phyloP scores from a whole-genome alignment of 2,113 vertebrate species.

The Cynocephalus volans region DNA sequence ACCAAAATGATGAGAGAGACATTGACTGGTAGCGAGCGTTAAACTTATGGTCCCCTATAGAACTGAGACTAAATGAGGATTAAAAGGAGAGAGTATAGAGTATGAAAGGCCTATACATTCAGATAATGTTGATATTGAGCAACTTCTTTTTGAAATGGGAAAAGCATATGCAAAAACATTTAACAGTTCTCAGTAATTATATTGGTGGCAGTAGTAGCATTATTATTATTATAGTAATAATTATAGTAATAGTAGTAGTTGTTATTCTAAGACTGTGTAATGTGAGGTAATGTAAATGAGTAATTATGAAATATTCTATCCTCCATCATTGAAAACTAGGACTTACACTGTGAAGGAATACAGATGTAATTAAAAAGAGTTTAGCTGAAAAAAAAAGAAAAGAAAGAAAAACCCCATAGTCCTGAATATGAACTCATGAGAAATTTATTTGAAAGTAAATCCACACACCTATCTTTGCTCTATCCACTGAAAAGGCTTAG shows the following conservation, averaged over 20 bases:
- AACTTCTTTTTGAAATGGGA: not conserved
- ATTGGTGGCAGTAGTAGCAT: not conserved
- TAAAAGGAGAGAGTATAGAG: not conserved
- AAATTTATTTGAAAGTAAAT: slow-evolving; percentile 33
- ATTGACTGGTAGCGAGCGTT: not conserved
- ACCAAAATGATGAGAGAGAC: not conserved
- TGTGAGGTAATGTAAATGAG: not conserved
- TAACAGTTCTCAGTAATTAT: slow-evolving; percentile 21
- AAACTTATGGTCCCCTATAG: not conserved
- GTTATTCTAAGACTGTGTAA: slow-evolving; percentile 34
- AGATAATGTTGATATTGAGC: not conserved
- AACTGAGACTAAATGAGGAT: not conserved
- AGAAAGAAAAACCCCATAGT: not conserved
- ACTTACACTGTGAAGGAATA: slow-evolving; percentile 12
- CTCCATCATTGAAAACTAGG: slow-evolving; percentile 7
- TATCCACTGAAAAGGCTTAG: slow-evolving; percentile 10
- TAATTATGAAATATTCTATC: slow-evolving; percentile 2
- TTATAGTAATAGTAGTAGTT: not conserved
- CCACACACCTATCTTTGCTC: not conserved
- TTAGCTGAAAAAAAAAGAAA: not conserved
- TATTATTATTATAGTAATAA: not conserved
- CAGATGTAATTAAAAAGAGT: slow-evolving; percentile 27
- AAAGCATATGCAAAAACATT: slow-evolving; percentile 19
- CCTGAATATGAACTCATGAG: slow-evolving; percentile 2
- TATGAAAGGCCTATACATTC: not conserved